Percentiles rank a stretch among this genome's conserved stretches.
Evolutionary conservation across 2,113 vertebrate genomes (phyloP).

Genomic region (Sterna hirundo): DNA sequence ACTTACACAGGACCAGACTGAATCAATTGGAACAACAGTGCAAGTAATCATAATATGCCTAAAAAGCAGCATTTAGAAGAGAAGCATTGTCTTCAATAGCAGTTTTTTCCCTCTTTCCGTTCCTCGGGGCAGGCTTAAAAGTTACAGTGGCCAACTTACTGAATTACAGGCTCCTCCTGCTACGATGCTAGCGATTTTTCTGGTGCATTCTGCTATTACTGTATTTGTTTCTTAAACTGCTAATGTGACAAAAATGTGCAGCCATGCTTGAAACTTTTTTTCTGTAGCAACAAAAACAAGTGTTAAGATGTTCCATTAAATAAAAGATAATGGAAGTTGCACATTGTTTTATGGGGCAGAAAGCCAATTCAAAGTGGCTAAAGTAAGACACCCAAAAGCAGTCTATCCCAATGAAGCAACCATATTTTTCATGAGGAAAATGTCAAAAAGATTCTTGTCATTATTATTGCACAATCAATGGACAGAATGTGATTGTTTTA

Average conservation of each 20-base stretch:
- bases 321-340: not conserved
- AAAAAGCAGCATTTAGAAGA: not conserved
- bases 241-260: slow-evolving; percentile 5
- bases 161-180: not conserved
- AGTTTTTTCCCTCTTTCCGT: not conserved
- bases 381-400: not conserved
- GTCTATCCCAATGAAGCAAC: not conserved
- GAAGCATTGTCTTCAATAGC: not conserved
- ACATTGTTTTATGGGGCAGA: not conserved
- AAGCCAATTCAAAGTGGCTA: not conserved
- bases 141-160: not conserved
- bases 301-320: not conserved
- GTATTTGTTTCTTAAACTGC: not conserved
- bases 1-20: not conserved
- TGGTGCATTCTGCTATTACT: not conserved
- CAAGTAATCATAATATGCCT: not conserved
- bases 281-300: not conserved
- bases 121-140: not conserved
- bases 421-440: not conserved
- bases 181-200: not conserved
- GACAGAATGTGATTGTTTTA: not conserved
- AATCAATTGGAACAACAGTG: not conserved
- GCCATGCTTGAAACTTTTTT: not conserved
- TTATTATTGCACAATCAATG: not conserved
- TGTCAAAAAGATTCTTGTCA: not conserved